Conservation (phyloP, 2,797 vertebrate species). For the Sciaenops ocellatus region DNA sequence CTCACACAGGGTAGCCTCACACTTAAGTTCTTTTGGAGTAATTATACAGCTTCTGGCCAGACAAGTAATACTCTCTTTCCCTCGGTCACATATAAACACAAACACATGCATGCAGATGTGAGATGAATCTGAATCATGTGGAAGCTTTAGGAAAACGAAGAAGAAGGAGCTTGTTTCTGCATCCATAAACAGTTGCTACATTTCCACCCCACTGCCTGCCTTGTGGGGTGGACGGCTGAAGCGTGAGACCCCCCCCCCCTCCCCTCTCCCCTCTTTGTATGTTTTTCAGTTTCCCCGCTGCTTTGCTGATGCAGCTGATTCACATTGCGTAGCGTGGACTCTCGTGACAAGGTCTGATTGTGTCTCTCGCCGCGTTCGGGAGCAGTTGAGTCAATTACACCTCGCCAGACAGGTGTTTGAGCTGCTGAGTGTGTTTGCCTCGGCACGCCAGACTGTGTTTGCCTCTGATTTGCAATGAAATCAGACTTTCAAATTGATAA, state of each 20-base stretch:
- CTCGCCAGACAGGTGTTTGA: conserved; percentile 62
- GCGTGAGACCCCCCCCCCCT: conserved; percentile 57
- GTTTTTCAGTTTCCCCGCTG: conserved; percentile 50
- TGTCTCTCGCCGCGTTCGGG: conserved; percentile 49
- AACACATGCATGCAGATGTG: conserved; percentile 59
- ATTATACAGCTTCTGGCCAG: conserved; percentile 59
- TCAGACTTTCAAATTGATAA: conserved; percentile 53
- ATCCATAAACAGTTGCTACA: conserved; percentile 74
- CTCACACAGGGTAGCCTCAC: conserved; percentile 41
- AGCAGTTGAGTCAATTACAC: conserved; percentile 64
- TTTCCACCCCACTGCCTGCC: conserved; percentile 76
- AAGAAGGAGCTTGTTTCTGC: conserved; percentile 65
- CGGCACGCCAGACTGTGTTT: conserved; percentile 51
- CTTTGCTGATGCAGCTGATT: conserved; percentile 72
- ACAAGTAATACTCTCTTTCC: conserved; percentile 18
- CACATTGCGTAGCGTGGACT: conserved; percentile 46
- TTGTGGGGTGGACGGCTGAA: conserved; percentile 50
- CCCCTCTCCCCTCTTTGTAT: conserved; percentile 42
- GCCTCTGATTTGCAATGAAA: conserved; percentile 54
- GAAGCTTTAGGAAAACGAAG: conserved; percentile 50
- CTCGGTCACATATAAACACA: conserved; percentile 8
- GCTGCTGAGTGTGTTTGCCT: conserved; percentile 58
- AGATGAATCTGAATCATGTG: conserved; percentile 65
- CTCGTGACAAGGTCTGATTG: conserved; percentile 62
- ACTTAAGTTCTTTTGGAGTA: conserved; percentile 54